A percentile compares a stretch with the other conserved stretches of the same genome.
These are phyloP conservation scores for Caradrina clavipalpis DNA, from an alignment of 2,888 invertebrate species.

Conservation along the genomic window DNA sequence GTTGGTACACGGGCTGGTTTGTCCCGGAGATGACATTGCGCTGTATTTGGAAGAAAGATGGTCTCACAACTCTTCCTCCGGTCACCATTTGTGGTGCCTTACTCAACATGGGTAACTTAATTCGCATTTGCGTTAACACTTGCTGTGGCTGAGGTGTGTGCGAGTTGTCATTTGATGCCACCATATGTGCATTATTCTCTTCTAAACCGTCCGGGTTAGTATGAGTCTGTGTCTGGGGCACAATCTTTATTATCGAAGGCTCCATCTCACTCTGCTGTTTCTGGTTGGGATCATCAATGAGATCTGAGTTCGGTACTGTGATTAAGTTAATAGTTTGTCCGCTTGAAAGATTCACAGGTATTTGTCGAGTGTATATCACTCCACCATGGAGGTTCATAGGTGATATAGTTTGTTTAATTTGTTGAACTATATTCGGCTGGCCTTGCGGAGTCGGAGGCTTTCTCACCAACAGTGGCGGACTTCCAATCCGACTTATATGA, in stretches of 20 bases:
- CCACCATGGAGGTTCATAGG: constrained; percentile 92
- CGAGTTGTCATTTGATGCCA: constrained; percentile 73
- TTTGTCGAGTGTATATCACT: constrained; percentile 94
- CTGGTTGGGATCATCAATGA: constrained; percentile 82
- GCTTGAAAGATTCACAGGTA: constrained; percentile 91
- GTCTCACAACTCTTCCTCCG: constrained; percentile 90
- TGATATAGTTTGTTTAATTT: constrained; percentile 89
- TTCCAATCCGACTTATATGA: constrained; percentile 81
- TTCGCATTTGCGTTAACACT: constrained; percentile 89
- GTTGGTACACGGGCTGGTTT: constrained; percentile 89
- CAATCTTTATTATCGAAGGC: constrained; percentile 86
- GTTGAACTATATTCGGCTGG: constrained; percentile 82
- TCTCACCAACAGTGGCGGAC: constrained; percentile 83
- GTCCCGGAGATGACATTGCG: constrained; percentile 91
- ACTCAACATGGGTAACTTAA: constrained; percentile 88
- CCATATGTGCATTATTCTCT: constrained; percentile 76
- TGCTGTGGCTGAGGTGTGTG: constrained; percentile 80
- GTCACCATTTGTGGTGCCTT: constrained; percentile 90
- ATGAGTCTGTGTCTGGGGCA: constrained; percentile 80
- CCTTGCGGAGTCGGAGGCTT: constrained; percentile 80
- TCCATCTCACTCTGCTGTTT: constrained; percentile 85
- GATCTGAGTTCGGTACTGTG: constrained; percentile 88
- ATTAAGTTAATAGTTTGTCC: constrained; percentile 92
- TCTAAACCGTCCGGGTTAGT: constrained; percentile 64
- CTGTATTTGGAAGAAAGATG: constrained; percentile 91